Conservation (phyloP, 2,888 invertebrate species). For the Callinectes sapidus region DNA sequence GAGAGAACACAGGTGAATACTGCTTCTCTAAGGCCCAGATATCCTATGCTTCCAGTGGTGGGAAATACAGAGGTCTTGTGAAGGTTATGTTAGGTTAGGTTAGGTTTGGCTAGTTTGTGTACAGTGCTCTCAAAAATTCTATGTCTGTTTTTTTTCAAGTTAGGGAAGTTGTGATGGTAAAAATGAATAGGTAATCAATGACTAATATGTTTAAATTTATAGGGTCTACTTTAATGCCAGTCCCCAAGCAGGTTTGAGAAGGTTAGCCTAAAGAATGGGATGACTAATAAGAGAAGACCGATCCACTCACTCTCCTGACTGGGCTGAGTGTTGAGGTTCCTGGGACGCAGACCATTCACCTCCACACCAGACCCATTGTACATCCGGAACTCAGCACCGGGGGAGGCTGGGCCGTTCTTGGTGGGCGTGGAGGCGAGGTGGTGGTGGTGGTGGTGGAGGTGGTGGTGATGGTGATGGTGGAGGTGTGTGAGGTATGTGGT, state of each 20-base stretch:
- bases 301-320: constrained; percentile 59
- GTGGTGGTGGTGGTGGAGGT: neutral
- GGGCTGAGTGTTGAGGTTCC: constrained; percentile 37
- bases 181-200: no score
- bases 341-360: neutral
- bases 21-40: neutral
- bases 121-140: no score
- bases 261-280: no score
- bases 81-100: no score
- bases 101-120: no score
- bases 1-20: neutral
- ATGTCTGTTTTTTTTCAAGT: no score
- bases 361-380: neutral
- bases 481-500: neutral
- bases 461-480: neutral
- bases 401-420: neutral
- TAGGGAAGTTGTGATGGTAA: no score
- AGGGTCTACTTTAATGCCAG: no score
- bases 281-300: neutral
- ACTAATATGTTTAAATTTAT: no score
- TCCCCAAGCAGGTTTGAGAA: no score
- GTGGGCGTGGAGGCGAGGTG: constrained; percentile 32
- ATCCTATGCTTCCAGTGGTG: neutral
- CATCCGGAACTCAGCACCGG: neutral
- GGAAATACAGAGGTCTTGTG: no score